Conservation (phyloP, 2,888 invertebrate species). For the Noctua comes region DNA sequence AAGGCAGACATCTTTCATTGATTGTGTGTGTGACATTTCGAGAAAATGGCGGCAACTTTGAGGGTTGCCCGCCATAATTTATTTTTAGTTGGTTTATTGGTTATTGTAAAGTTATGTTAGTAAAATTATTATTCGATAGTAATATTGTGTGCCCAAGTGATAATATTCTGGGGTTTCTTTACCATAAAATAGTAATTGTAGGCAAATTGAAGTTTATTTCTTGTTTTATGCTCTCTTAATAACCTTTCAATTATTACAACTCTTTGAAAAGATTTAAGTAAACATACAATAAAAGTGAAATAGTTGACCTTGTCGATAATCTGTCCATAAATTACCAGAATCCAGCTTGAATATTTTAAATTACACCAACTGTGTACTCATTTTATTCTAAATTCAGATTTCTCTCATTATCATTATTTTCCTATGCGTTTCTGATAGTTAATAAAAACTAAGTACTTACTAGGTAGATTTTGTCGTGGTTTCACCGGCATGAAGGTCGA, state of each 20-base stretch:
- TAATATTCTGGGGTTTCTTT: conserved; percentile 50
- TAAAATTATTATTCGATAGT: conserved; percentile 52
- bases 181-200: conserved; percentile 27
- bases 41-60: conserved; percentile 66
- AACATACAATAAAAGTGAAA: not conserved
- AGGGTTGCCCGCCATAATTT: conserved; percentile 63
- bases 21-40: conserved; percentile 65
- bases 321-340: not conserved
- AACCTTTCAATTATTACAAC: not conserved
- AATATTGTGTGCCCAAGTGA: conserved; percentile 38
- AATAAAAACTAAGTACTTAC: not conserved
- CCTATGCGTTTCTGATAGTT: not conserved
- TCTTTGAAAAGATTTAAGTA: not conserved
- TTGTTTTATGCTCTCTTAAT: conserved; percentile 10
- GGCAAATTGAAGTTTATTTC: conserved; percentile 24
- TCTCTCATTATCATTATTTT: not conserved
- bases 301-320: not conserved
- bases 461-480: too few species aligned
- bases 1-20: conserved; percentile 70
- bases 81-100: conserved; percentile 63
- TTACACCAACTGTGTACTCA: not conserved
- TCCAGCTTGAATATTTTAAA: not conserved
- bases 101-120: conserved; percentile 56
- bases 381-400: not conserved
- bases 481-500: too few species aligned